Evolutionary conservation across 1,140 invertebrate species (phyloP), one percentile per base, ranked within the genome.

Genomic region (Venturia canescens): DNA sequence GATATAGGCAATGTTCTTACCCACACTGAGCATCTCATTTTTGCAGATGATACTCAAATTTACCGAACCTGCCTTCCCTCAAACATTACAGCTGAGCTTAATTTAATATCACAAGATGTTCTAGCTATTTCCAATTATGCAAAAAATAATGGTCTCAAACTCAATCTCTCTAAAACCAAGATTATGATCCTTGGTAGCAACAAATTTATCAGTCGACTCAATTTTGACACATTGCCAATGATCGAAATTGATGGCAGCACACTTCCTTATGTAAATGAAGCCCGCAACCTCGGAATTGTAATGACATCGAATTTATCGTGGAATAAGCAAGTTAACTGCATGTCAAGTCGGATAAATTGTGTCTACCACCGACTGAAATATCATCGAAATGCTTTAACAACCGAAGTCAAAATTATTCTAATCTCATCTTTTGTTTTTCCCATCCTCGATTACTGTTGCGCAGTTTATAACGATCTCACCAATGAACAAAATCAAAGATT

Each of bases 31-130:
- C 75, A 34, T 38, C 27, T 72, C 11, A 26, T 75, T 11, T 71
- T 60, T 31, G 48, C 78, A 26, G 78, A 80, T 74, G 78, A 80
- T 16, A 50, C 72, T 0, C 78, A 72, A n/a, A 72, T 81, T 16
- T 81, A 78, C 29, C 21, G 26, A 1, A 26, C 3, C 15, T 70
- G 79, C 50, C 26, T 16, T 16, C 38, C 57, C 11, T 21, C 23
- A 23, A 48, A 80, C 0, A 21, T 80, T 26, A 13, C 4, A 0
- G 0, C 0, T 1, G 29, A 38, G n/a, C 21, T 80, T 21, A 4
- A 21, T 18, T 9, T 50, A 1, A 29, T 72, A 9, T 50, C 60
- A 34, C 13, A 4, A 0, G 69, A 80, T 31, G 71, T 74, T 16
- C 15, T 0, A 7, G n/a, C 48, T 2, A 80, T 72, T 31, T n/a